Base-by-base conservation (phyloP, 1,140 invertebrate genomes). In the Megalopta genalis region DNA sequence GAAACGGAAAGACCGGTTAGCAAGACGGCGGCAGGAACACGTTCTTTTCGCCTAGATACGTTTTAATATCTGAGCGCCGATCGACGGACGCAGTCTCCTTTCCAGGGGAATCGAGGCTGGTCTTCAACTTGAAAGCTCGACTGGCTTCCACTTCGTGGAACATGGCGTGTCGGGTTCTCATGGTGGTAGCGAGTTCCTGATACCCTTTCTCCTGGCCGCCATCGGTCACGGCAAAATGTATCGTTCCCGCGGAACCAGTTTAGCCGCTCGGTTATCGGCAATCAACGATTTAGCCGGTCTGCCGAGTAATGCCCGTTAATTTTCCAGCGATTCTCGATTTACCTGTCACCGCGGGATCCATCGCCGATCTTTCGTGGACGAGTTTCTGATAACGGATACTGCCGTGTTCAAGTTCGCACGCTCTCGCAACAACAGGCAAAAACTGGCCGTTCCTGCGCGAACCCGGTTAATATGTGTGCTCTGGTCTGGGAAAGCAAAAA, bases 81-180 rank as follows among this genome's bases (percentile, higher is more conserved):
- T 69, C 10, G 42, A 14, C n/a, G 39, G 25, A 72, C 12, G 59
- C 23, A 72, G n/a, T 25, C 32, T 64, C 68, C 54, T 73, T 68
- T 18, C 39, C 21, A 25, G 21, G 21, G 7, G 59, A 63, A 54
- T 71, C 32, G 46, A 9, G 37, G 7, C n/a, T 57, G 54, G 42
- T 60, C 42, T 54, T 71, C 21, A 59, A 69, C 69, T 81, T 39
- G 71, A 83, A 77, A 77, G 39, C 37, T 23, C 49, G 62, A 37
- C 25, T 54, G 49, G 21, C 54, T 52, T 37, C 65, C 23, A 52
- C 5, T 52, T 27, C 25, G 25, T 27, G 10, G 21, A 62, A 62
- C 70, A 69, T 72, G 27, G 27, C 57, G 14, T 82, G 77, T 83
- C 74, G 42, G 68, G 71, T 78, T 82, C 37, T 21, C 65, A 62